phyloP scores from a whole-genome alignment of 1,140 invertebrate species.

The Bathynomus jamesi region DNA sequence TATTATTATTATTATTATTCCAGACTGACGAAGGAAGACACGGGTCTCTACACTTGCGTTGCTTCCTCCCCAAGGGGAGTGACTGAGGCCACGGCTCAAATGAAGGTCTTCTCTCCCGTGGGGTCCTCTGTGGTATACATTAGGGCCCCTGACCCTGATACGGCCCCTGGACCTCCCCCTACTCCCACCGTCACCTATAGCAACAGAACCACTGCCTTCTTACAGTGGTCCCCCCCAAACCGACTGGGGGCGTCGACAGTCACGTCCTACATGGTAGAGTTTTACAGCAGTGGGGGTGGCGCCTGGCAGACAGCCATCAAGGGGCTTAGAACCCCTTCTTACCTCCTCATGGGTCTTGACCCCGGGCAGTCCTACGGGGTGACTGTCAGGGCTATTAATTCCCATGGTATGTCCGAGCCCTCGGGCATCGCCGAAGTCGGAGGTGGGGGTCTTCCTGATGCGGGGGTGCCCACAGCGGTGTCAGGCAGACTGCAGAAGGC shows the following conservation, averaged over 20 bases:
- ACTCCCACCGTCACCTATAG: constrained; percentile 19
- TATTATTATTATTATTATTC: neutral
- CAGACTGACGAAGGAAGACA: constrained; percentile 11
- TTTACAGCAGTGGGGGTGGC: constrained; percentile 27
- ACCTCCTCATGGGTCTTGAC: constrained; percentile 19
- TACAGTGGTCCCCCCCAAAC: constrained; percentile 20
- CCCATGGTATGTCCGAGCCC: constrained; percentile 28
- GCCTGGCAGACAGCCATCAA: constrained; percentile 15
- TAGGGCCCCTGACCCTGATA: constrained; percentile 20
- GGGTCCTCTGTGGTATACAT: neutral
- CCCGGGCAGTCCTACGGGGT: constrained; percentile 26
- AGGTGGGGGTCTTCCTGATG: constrained; percentile 12
- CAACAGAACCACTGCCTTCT: constrained; percentile 24
- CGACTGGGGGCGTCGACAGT: constrained; percentile 21
- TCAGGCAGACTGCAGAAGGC: constrained; percentile 6
- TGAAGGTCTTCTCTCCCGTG: constrained; percentile 3
- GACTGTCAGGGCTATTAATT: constrained; percentile 28
- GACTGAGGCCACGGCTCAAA: constrained; percentile 16
- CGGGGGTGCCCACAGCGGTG: constrained; percentile 2
- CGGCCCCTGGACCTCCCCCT: constrained; percentile 20
- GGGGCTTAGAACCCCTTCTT: constrained; percentile 6
- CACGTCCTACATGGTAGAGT: constrained; percentile 28
- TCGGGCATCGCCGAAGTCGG: constrained; percentile 31
- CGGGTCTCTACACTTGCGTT: constrained; percentile 23
- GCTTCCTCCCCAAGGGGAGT: constrained; percentile 22